phyloP scores from a whole-genome alignment of 2,113 vertebrate genomes.

The Xiphophorus maculatus region DNA sequence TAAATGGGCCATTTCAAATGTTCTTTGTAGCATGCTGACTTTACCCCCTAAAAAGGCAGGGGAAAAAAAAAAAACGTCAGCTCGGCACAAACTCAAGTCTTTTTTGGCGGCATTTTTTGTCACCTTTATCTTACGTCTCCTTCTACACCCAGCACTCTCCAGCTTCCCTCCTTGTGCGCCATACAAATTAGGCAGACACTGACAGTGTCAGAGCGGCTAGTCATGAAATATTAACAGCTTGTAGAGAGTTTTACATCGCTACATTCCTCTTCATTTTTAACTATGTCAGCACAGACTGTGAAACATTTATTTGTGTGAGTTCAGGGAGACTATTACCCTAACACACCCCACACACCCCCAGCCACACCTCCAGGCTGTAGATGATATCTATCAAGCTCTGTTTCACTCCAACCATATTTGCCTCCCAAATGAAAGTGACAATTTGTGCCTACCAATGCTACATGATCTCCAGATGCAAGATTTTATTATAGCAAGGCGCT shows the following conservation, averaged over 20 bases:
- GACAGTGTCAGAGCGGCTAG: conserved; percentile 72
- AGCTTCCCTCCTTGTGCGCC: conserved; percentile 47
- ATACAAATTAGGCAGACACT: conserved; percentile 76
- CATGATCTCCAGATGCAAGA: conserved; percentile 19
- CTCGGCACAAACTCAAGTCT: conserved; percentile 36
- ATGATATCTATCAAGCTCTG: conserved; percentile 57
- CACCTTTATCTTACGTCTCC: conserved; percentile 44
- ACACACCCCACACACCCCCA: conserved; percentile 7
- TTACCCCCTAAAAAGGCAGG: conserved; percentile 36
- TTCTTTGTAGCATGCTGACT: conserved; percentile 83
- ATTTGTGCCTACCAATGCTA: conserved; percentile 26
- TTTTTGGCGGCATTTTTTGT: conserved; percentile 41
- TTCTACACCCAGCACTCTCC: conserved; percentile 20
- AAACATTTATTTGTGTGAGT: conserved; percentile 71
- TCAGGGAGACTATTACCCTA: conserved; percentile 56
- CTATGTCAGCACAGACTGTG: conserved; percentile 73
- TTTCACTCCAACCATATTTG: conserved; percentile 19
- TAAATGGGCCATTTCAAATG: conserved; percentile 90
- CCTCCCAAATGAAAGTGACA: conserved; percentile 16
- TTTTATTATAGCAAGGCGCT: conserved; percentile 43
- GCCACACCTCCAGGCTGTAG: conserved; percentile 9
- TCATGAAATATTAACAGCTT: conserved; percentile 84
- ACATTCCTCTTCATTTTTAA: conserved; percentile 79
- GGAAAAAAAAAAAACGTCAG: conserved; percentile 75
- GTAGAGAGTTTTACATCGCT: conserved; percentile 75